Evolutionary conservation across 53 echinoderm and acorn worm species (phyloP).

Genomic region (Pentamera pediparva): DNA sequence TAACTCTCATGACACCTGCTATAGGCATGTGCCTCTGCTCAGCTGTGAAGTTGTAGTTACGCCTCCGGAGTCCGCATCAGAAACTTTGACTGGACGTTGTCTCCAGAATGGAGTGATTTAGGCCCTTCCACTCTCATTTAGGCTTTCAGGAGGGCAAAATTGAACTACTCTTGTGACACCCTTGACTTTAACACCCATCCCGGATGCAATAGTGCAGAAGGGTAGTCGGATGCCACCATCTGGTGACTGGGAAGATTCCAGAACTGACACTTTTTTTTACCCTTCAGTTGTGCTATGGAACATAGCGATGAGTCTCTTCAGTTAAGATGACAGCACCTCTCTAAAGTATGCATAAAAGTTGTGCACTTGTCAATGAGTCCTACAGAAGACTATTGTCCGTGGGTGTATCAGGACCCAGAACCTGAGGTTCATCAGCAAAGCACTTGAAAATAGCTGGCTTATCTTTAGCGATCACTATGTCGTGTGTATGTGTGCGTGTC

Average conservation of each 20-base stretch:
- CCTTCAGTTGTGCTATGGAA: conserved; percentile 5
- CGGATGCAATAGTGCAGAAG: neutral
- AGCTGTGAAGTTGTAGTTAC: too few species aligned
- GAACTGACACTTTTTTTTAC: neutral
- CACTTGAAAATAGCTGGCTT: neutral
- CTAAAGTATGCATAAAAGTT: neutral
- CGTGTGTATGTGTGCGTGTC: neutral
- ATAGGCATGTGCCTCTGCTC: too few species aligned
- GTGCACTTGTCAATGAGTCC: conserved; percentile 8
- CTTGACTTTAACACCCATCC: conserved; percentile 2
- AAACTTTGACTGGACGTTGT: too few species aligned
- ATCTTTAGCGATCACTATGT: neutral
- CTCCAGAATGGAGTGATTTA: too few species aligned
- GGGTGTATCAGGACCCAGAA: neutral
- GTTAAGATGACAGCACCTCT: neutral
- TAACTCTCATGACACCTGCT: too few species aligned
- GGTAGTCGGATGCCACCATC: neutral
- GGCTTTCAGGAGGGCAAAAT: too few species aligned
- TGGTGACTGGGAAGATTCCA: neutral
- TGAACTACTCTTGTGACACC: too few species aligned
- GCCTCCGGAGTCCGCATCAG: too few species aligned
- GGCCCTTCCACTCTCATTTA: too few species aligned
- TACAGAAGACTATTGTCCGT: conserved; percentile 17
- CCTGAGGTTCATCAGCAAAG: neutral
- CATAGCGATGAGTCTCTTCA: neutral